These are phyloP conservation scores for Henicopernis longicauda DNA, from an alignment of 2,113 vertebrate genomes.

Conservation along the genomic window DNA sequence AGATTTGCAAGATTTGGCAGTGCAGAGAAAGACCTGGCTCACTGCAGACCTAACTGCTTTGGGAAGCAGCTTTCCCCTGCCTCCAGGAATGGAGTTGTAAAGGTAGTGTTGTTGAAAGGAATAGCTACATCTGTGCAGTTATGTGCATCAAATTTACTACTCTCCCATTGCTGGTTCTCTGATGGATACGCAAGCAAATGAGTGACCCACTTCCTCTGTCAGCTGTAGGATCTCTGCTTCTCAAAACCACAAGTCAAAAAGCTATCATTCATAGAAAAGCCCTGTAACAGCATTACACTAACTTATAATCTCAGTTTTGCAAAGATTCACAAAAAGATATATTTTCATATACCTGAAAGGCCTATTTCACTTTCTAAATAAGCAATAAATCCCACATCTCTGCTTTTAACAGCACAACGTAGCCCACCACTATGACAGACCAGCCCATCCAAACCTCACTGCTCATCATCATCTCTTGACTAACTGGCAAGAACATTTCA, in stretches of 20 bases:
- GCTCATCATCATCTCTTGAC: not conserved
- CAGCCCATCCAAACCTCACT: not conserved
- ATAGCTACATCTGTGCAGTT: fast-evolving
- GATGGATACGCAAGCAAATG: fast-evolving
- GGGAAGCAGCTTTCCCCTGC: not conserved
- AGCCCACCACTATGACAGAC: no score
- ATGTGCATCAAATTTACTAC: fast-evolving
- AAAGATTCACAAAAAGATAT: not conserved
- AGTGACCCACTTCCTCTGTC: not conserved
- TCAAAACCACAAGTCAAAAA: not conserved
- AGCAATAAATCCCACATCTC: not conserved
- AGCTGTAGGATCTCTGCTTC: not conserved
- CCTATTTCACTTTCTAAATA: not conserved
- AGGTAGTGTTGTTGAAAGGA: not conserved
- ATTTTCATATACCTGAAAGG: not conserved
- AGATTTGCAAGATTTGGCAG: not conserved
- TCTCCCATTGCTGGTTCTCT: fast-evolving
- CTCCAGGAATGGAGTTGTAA: not conserved
- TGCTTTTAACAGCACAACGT: not conserved
- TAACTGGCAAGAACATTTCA: not conserved
- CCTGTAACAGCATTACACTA: no score
- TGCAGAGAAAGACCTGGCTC: not conserved
- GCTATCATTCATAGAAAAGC: not conserved
- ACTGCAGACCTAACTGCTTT: not conserved
- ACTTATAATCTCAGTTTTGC: not conserved